phyloP scores from a whole-genome alignment of 2,797 vertebrate species.

The Sebastes diaconus region DNA sequence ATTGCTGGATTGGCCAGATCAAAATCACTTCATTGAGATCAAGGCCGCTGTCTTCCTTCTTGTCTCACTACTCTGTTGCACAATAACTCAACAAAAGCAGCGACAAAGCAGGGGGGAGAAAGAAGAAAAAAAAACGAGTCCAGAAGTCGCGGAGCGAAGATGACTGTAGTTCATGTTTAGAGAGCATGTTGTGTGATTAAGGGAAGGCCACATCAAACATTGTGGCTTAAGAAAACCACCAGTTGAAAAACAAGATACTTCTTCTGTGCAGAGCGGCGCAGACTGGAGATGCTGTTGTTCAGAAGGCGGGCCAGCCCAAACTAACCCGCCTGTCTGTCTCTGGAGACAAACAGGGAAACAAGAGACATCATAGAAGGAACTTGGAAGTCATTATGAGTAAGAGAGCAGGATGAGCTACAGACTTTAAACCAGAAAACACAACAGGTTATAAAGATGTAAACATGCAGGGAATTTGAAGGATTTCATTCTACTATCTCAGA shows the following conservation, averaged over 20 bases:
- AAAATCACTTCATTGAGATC: slow-evolving; percentile 80
- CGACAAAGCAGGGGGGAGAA: slow-evolving; percentile 18
- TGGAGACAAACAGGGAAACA: slow-evolving; percentile 65
- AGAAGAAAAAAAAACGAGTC: background rate
- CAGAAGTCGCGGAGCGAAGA: slow-evolving; percentile 70
- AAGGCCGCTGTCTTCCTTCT: slow-evolving; percentile 74
- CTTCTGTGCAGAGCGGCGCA: slow-evolving; percentile 67
- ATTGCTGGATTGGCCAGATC: slow-evolving; percentile 78
- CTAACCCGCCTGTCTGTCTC: slow-evolving; percentile 75
- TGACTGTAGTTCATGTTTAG: slow-evolving; percentile 82
- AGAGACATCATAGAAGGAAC: slow-evolving; percentile 52
- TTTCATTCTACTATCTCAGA: background rate
- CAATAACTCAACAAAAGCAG: slow-evolving; percentile 79
- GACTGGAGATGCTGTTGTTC: slow-evolving; percentile 74
- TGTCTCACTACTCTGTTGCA: slow-evolving; percentile 67
- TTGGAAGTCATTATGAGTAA: slow-evolving; percentile 33
- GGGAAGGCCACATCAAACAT: slow-evolving; percentile 83
- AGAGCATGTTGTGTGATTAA: slow-evolving; percentile 86
- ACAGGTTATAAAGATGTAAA: background rate
- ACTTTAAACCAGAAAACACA: slow-evolving; percentile 7
- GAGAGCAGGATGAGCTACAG: slow-evolving; percentile 24
- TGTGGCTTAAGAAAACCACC: slow-evolving; percentile 79
- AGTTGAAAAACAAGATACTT: slow-evolving; percentile 83
- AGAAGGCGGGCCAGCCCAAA: slow-evolving; percentile 69
- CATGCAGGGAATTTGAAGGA: background rate